Evolutionary conservation across 2,888 invertebrate genomes (phyloP), one percentile per base, ranked within the genome.

Genomic region (Hypercompe scribonia): DNA sequence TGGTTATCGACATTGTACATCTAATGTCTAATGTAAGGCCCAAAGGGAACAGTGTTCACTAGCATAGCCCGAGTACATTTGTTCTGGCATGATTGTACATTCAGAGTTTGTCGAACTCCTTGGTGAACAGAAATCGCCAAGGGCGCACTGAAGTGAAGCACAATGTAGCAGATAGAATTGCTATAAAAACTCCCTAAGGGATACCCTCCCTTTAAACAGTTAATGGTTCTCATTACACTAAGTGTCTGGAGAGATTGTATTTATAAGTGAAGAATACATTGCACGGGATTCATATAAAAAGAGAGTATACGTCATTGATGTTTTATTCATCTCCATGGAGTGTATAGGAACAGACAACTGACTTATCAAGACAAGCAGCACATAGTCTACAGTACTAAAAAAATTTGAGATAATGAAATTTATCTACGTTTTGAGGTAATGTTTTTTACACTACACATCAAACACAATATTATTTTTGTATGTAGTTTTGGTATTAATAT

Each of bases 201-300:
- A 58, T 11, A 28, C 58, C 13, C 46, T 46, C 46, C 28, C 28
- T n/a, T 58, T 58, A 28, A 28, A 58, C 58, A 8, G 28, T 58
- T 58, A 28, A 28, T 13, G 58, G 58, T 28, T n/a, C 58, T 5
- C 28, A 58, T 28, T 58, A 28, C 28, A 58, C 13, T 58, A 58
- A 58, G 58, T 58, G 58, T 58, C 58, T 58, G 28, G 58, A 58
- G 58, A 58, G 58, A 58, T 58, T 58, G 58, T 28, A 58, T 58
- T 58, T 58, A 15, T 28, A 28, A 28, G 15, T 28, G 28, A 28
- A 15, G 28, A 72, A 50, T 77, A 74, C 8, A 13, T 58, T 54
- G 13, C 0, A 4, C 3, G 50, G n/a, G 50, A n/a, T 54, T 54
- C n/a, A 54, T 11, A 54, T n/a, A 50, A 54, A 54, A 54, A 54